Conservation (phyloP, 2,797 vertebrate genomes). For the Neostethus bicornis region DNA sequence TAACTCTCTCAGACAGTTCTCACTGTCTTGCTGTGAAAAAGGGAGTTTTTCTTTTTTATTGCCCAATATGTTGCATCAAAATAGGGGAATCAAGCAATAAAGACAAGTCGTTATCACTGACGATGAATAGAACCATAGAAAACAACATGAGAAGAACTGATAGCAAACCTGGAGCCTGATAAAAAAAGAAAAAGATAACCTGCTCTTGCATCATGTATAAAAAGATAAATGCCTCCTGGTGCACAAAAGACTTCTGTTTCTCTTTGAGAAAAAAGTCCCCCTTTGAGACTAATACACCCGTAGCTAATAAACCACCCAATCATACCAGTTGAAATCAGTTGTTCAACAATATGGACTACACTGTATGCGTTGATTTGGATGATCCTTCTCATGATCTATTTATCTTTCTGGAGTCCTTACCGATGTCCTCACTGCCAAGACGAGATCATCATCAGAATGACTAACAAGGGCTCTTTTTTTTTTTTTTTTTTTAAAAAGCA, state of each 20-base stretch:
- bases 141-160: not conserved
- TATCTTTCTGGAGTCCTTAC: not conserved
- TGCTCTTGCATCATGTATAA: not conserved
- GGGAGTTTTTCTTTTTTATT: not conserved
- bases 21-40: not conserved
- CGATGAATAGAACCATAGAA: not conserved
- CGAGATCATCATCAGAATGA: not conserved
- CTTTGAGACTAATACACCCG: slow-evolving; percentile 31
- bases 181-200: not conserved
- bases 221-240: not conserved
- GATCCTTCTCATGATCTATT: not conserved
- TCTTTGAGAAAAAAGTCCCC: slow-evolving; percentile 7
- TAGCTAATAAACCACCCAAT: slow-evolving; percentile 33
- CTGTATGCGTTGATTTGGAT: not conserved
- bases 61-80: not conserved
- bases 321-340: slow-evolving; percentile 46
- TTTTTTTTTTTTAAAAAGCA: too few species aligned
- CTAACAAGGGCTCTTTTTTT: not conserved
- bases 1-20: not conserved
- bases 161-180: not conserved
- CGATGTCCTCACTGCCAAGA: not conserved
- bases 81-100: not conserved
- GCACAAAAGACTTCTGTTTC: slow-evolving; percentile 18
- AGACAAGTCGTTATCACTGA: not conserved
- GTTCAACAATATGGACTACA: slow-evolving; percentile 31